Base-by-base conservation (phyloP, 2,113 vertebrate species). In the Anas platyrhynchos region DNA sequence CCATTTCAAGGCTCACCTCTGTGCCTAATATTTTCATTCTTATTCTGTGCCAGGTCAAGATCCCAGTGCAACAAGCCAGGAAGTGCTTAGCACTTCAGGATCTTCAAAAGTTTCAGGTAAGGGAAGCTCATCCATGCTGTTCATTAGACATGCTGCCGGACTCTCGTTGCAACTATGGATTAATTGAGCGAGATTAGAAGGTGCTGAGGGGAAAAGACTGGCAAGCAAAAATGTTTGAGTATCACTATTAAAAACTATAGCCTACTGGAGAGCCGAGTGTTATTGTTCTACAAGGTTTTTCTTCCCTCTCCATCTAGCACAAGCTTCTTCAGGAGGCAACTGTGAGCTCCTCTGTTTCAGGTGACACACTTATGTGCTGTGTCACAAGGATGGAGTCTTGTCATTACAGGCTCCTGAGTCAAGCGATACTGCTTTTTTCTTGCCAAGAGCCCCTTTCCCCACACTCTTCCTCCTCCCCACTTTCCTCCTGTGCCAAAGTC, bases 391-490 rank as follows among this genome's bases (percentile, higher is more conserved):
- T 76, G 38, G 13, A 89, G 69, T 89, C 81, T 41, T 92, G 94
- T 89, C 84, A 87, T 66, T 82, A 96, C 95, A 96, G 91, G 89
- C 84, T 94, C 94, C 81, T 0, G 3, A 87, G 74, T 41, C 61
- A 95, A 93, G 71, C 1, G 2, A 91, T 87, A 87, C 93, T 48
- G 59, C 79, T 66, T 61, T 75, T 54, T 54, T 76, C 71, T 83
- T 94, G 84, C 86, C 93, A 94, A 91, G 89, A 94, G 81, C 89
- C 95, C 93, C 91, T 91, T 95, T 96, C 89, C 81, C 78, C 63
- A 65, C 86, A 86, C 83, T 87, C 25, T 76, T 85, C 84, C 62
- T 92, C 71, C 58, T 95, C 91, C 69, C 86, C 74, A 93, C 83
- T 62, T 94, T 91, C 77, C 18, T 93, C 83, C 66, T 56, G 54